phyloP scores from a whole-genome alignment of 2,888 invertebrate species.

The Drosophila nigricruria region DNA sequence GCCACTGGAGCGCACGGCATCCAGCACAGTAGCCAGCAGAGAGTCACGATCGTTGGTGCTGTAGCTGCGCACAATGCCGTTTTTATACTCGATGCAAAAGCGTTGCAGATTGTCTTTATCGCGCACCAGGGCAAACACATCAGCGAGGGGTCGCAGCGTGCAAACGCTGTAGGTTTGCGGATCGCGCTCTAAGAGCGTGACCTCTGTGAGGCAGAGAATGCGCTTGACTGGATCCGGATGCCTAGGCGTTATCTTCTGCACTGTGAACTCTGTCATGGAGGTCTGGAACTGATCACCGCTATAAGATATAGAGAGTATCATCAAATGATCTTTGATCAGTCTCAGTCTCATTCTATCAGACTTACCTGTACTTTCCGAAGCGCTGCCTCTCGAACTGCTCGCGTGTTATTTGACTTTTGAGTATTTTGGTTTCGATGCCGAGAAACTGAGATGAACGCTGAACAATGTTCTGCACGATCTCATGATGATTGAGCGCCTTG shows the following conservation, averaged over 20 bases:
- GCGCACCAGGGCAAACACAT: conserved; percentile 96
- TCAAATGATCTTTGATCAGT: not conserved
- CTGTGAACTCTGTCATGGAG: conserved; percentile 97
- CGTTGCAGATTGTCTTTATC: conserved; percentile 96
- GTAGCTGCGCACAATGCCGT: conserved; percentile 95
- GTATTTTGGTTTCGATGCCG: conserved; percentile 93
- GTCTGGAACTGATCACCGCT: conserved; percentile 98
- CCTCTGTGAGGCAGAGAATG: conserved; percentile 97
- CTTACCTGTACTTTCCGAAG: conserved; percentile 95
- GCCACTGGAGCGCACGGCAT: conserved; percentile 98
- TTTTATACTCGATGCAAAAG: conserved; percentile 97
- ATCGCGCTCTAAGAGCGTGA: conserved; percentile 97
- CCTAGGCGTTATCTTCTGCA: conserved; percentile 95
- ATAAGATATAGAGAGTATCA: conserved; percentile 36
- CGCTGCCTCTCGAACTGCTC: conserved; percentile 95
- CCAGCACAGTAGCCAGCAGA: conserved; percentile 96
- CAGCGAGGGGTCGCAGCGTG: conserved; percentile 92
- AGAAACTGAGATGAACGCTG: conserved; percentile 93
- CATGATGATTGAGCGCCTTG: conserved; percentile 93
- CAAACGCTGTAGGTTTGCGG: conserved; percentile 98
- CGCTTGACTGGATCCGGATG: conserved; percentile 94
- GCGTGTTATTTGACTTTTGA: conserved; percentile 92
- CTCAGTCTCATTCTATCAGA: not conserved
- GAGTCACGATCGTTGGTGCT: conserved; percentile 98
- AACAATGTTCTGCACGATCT: conserved; percentile 93